Base-by-base conservation (phyloP, 2,113 vertebrate genomes). In the Lepidothrix coronata region DNA sequence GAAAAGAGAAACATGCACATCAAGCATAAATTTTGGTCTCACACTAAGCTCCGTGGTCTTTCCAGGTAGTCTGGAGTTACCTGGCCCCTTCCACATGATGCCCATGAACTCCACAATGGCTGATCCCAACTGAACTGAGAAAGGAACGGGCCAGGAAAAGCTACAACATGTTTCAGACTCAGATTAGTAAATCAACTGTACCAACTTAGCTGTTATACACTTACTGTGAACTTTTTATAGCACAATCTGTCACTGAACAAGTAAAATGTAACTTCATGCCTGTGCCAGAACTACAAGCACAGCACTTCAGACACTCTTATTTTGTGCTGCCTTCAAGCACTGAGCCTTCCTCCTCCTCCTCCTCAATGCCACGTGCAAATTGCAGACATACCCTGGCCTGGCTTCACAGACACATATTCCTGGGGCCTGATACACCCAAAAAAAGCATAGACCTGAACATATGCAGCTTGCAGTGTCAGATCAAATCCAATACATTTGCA, bases 221-320 rank as follows among this genome's bases (percentile, higher is more conserved):
- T 70, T 49, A 59, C 71, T 73, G 41, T 58, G 62, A 88, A 88
- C 58, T 70, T 73, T 62, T 83, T 80, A 65, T 49, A 91, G 58
- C 74, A 83, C 63, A 79, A 77, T 90, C 92, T 85, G 73, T 57
- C 58, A 15, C 58, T n/a, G 39, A 91, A 85, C 54, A 85, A 87
- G 72, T 88, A 68, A 85, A 88, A 85, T 17, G 7, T 12, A 79
- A 76, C 54, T 76, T 65, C 37, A 66, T 39, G 74, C 28, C 63
- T 46, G 21, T 33, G 37, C 44, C 88, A 93, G n/a, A 88, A 73
- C 13, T 78, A 65, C 49, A 67, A 48, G 52, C 44, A 68, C 61
- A 72, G n/a, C 5, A 3, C 46, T 65, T 82, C 4, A 4, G 30
- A 44, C 27, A 20, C 24, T 35, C 58, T 27, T 16, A 1, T 43